These are phyloP conservation scores for Idaea biselata DNA, from an alignment of 2,888 invertebrate species.

Conservation along the genomic window DNA sequence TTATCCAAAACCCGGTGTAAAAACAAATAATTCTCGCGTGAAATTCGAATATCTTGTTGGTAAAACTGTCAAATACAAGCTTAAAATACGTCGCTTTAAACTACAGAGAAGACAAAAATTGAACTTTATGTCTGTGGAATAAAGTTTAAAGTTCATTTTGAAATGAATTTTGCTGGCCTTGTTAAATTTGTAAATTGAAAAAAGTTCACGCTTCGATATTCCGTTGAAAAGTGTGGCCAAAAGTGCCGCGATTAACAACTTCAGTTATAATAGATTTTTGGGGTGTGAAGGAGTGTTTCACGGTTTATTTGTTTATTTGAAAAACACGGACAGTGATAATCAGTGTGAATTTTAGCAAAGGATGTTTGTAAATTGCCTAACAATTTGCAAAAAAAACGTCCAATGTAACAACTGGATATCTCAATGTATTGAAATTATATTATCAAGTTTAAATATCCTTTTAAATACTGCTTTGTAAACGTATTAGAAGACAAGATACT, in stretches of 20 bases:
- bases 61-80: conserved; percentile 41
- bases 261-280: conserved; percentile 38
- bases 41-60: conserved; percentile 62
- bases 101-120: conserved; percentile 4
- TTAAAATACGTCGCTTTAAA: conserved; percentile 3
- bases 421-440: conserved; percentile 4
- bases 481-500: neutral
- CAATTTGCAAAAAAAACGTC: conserved; percentile 8
- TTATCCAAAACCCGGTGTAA: conserved; percentile 53
- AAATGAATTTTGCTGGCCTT: neutral
- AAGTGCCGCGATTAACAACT: conserved; percentile 61
- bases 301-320: conserved; percentile 45
- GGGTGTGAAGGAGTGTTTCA: conserved; percentile 56
- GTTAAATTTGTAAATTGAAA: conserved; percentile 18
- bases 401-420: conserved; percentile 13
- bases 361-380: conserved; percentile 20
- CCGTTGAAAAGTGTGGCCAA: conserved; percentile 45
- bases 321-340: conserved; percentile 38
- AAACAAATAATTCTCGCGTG: conserved; percentile 72
- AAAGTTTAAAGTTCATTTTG: conserved; percentile 11
- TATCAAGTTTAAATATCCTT: neutral
- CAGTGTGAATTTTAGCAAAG: conserved; percentile 47
- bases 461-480: neutral
- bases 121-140: conserved; percentile 11
- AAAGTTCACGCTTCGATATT: conserved; percentile 58